Conservation (phyloP, 2,113 vertebrate species). For the Chaetura pelagica region DNA sequence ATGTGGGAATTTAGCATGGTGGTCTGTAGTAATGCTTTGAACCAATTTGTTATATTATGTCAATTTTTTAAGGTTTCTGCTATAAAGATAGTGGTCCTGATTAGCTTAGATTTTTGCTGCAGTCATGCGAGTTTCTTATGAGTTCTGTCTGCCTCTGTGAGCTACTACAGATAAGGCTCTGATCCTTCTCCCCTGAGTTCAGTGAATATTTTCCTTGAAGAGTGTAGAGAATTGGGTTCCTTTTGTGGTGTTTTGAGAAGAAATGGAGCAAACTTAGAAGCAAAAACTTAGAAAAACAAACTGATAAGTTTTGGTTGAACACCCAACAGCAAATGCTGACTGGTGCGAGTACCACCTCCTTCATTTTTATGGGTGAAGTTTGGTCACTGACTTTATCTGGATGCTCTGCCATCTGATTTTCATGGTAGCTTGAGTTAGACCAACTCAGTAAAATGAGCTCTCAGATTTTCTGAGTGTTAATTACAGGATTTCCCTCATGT, state of each 20-base stretch:
- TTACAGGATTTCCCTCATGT: not conserved
- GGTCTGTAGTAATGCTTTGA: slow-evolving; percentile 70
- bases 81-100: slow-evolving; percentile 6
- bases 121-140: not conserved
- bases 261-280: not conserved
- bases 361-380: not conserved
- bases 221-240: not conserved
- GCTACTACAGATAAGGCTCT: not conserved
- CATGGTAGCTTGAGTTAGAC: not conserved
- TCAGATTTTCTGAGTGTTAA: not conserved
- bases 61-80: slow-evolving; percentile 38
- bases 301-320: not conserved
- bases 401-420: not conserved
- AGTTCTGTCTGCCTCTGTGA: not conserved
- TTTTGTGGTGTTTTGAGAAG: not conserved
- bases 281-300: not conserved
- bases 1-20: slow-evolving; percentile 77
- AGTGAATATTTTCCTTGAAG: not conserved
- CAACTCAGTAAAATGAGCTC: not conserved
- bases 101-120: not conserved
- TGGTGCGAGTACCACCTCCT: not conserved
- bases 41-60: slow-evolving; percentile 65
- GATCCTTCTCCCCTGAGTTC: not conserved
- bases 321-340: not conserved
- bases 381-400: not conserved